A percentile compares a stretch with the other conserved stretches of the same genome.
Evolutionary conservation across 2,888 invertebrate genomes (phyloP).

Genomic region (Epinotia brunnichana): DNA sequence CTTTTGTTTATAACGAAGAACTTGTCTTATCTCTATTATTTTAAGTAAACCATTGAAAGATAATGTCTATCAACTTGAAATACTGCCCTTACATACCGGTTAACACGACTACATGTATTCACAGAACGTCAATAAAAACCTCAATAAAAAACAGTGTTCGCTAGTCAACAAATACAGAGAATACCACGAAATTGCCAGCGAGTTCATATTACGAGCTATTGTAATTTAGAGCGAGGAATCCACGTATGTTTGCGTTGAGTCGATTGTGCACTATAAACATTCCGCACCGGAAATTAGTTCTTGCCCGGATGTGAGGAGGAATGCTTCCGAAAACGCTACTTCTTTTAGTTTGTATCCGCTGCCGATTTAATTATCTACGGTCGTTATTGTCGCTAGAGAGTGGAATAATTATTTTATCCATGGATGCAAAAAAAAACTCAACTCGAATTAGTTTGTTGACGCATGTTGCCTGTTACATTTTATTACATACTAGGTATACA

Average conservation of each 20-base stretch:
- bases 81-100: too few species aligned
- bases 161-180: background rate
- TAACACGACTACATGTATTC: too few species aligned
- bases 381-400: background rate
- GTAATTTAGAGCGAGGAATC: slow-evolving; percentile 69
- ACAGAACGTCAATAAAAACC: too few species aligned
- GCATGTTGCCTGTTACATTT: too few species aligned
- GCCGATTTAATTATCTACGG: slow-evolving; percentile 35
- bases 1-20: too few species aligned
- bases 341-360: slow-evolving; percentile 54
- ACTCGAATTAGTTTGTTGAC: too few species aligned
- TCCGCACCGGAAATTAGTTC: slow-evolving; percentile 76
- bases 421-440: background rate
- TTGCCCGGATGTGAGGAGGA: slow-evolving; percentile 72
- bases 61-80: too few species aligned
- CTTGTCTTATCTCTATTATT: too few species aligned
- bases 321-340: slow-evolving; percentile 52
- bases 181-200: background rate
- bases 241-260: slow-evolving; percentile 69
- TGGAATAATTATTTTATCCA: background rate
- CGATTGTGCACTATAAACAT: slow-evolving; percentile 74
- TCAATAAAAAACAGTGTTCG: too few species aligned
- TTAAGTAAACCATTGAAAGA: too few species aligned
- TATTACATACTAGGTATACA: too few species aligned
- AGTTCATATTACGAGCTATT: slow-evolving; percentile 13